A percentile compares a stretch with the other conserved stretches of the same genome.
phyloP scores from a whole-genome alignment of 2,888 invertebrate species.

The Diaperis boleti region DNA sequence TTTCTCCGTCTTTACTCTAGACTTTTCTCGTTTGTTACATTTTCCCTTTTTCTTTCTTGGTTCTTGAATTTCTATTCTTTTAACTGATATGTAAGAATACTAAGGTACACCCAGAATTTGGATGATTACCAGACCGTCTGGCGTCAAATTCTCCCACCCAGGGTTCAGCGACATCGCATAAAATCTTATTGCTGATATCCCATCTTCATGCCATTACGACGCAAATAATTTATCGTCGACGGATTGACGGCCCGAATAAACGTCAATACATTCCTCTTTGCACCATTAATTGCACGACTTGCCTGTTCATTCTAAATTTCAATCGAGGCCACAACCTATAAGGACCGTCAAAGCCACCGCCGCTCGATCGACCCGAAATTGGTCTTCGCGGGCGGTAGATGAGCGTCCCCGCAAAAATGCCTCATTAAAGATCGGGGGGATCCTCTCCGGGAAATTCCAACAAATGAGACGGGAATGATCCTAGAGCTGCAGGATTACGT shows the following conservation, averaged over 20 bases:
- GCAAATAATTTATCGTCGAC: constrained; percentile 15
- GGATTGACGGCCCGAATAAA: constrained; percentile 1
- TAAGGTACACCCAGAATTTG: too few species aligned
- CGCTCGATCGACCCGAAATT: background rate
- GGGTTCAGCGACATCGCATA: constrained; percentile 15
- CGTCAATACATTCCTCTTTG: background rate
- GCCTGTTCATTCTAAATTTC: too few species aligned
- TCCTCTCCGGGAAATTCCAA: constrained; percentile 27
- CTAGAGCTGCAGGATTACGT: constrained; percentile 46
- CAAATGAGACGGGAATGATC: constrained; percentile 47
- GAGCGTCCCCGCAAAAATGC: background rate
- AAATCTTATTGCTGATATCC: constrained; percentile 11
- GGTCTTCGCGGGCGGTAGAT: constrained; percentile 2
- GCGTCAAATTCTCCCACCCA: constrained; percentile 2
- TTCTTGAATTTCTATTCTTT: too few species aligned
- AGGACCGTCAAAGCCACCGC: background rate
- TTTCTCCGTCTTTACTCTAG: too few species aligned
- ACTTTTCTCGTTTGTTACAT: too few species aligned
- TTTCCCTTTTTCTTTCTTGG: too few species aligned
- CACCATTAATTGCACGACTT: too few species aligned
- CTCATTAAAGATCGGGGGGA: background rate
- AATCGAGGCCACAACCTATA: too few species aligned
- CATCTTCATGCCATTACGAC: constrained; percentile 18
- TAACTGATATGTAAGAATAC: too few species aligned
- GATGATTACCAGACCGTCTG: background rate